phyloP scores from a whole-genome alignment of 2,113 vertebrate species.

The Tinamus guttatus region DNA sequence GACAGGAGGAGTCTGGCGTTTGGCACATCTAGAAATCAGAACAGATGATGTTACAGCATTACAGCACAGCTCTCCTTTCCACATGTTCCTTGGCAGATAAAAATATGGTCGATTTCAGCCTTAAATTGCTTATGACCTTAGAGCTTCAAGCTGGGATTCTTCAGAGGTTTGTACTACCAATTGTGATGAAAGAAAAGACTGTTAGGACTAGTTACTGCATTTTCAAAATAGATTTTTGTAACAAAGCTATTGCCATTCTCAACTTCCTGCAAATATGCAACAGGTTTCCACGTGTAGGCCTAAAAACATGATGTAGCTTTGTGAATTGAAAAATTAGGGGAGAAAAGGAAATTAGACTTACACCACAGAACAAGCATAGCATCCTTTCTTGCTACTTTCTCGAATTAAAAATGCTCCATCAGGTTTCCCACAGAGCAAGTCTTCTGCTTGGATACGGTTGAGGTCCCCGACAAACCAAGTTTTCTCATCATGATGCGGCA shows the following conservation, averaged over 20 bases:
- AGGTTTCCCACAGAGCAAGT: constrained; percentile 91
- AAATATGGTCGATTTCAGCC: neutral
- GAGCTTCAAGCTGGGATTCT: neutral
- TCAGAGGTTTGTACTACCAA: neutral
- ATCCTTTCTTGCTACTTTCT: constrained; percentile 96
- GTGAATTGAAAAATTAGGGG: neutral
- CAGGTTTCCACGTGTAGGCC: neutral
- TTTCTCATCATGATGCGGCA: constrained; percentile 93
- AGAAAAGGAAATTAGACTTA: constrained; percentile 80
- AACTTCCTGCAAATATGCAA: neutral
- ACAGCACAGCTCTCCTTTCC: neutral
- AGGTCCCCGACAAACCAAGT: constrained; percentile 97
- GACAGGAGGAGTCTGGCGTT: neutral
- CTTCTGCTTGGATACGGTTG: constrained; percentile 92
- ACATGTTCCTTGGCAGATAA: neutral
- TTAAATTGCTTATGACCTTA: neutral
- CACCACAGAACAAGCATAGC: constrained; percentile 98
- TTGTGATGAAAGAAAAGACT: neutral
- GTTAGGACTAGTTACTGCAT: neutral
- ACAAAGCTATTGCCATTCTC: neutral
- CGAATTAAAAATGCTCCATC: constrained; percentile 96
- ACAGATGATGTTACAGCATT: neutral
- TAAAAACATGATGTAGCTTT: neutral
- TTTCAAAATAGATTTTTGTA: neutral
- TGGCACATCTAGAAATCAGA: neutral